Base-by-base conservation (phyloP, 2,797 vertebrate genomes). In the Chelidonichthys spinosus region DNA sequence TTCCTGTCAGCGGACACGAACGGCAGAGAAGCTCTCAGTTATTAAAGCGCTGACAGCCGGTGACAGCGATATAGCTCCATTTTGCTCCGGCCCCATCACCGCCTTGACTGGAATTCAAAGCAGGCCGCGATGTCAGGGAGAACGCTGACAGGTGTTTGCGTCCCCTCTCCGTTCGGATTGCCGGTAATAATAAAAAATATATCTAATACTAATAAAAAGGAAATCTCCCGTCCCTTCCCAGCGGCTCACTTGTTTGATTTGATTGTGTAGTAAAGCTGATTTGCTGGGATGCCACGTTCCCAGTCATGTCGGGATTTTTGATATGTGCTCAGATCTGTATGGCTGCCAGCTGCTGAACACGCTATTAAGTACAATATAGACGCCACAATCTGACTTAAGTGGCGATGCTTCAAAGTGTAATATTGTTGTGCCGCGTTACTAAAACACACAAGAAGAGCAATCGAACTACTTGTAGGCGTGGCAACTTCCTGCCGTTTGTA, bases 1-100 rank as follows among this genome's bases (percentile, higher is more conserved):
- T 89, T 86, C 70, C 39, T 73, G 52, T 88, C 85, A 74, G 53
- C 8, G 11, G 18, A 36, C 11, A 43, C 56, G 64, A 75, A 64
- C 54, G 25, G 54, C 59, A 73, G 33, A 73, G 67, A 64, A 69
- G 74, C 67, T 78, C 69, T 77, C 59, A 47, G 76, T 92, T 91
- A 91, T 90, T 88, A 89, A 87, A 81, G 80, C 5, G 11, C 7
- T 85, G 88, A 90, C 86, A 90, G 85, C 69, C 35, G n/a, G 74
- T 88, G 91, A 90, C 87, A 88, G 84, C 37, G 47, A 84, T 88
- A 79, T 59, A 67, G 81, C 88, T 89, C 74, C 39, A 79, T 87
- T 87, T 89, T 82, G 70, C 77, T 74, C 36, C 7, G 25, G 85
- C 79, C 86, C 67, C 77, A n/a, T 82, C 84, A 44, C 33, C 4